A percentile compares a stretch with the other conserved stretches of the same genome.
Evolutionary conservation across 2,113 vertebrate genomes (phyloP).

Genomic region (Rhynchomys soricoides): DNA sequence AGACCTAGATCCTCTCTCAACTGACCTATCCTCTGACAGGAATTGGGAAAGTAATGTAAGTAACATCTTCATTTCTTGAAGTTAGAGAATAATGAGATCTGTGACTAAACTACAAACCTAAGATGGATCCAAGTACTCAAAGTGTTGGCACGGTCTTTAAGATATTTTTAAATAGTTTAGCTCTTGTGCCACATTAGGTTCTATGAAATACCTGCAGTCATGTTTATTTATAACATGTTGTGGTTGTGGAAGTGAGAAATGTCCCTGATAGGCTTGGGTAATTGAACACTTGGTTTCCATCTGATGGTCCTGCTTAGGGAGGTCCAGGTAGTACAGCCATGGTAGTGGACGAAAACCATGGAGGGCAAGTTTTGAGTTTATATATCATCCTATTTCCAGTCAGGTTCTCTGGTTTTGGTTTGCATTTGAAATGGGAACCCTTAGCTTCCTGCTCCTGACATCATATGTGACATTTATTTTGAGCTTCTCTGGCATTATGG

Average conservation of each 20-base stretch:
- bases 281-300: neutral
- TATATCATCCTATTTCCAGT: neutral
- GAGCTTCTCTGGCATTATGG: neutral
- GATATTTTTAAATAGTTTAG: neutral
- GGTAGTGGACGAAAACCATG: neutral
- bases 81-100: neutral
- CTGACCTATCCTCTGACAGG: neutral
- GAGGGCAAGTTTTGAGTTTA: too few species aligned
- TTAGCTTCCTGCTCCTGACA: neutral
- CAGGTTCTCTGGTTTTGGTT: neutral
- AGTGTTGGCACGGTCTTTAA: neutral
- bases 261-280: too few species aligned
- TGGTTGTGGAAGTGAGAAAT: neutral
- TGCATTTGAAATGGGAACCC: neutral
- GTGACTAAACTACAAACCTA: neutral
- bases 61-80: neutral
- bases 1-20: neutral
- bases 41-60: neutral
- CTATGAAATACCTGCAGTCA: neutral
- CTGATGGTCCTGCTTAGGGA: neutral
- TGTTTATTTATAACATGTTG: neutral
- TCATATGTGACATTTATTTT: neutral
- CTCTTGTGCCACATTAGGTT: neutral
- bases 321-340: too few species aligned
- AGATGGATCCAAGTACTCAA: neutral